phyloP scores from a whole-genome alignment of 2,888 invertebrate genomes.

The Athalia rosae region DNA sequence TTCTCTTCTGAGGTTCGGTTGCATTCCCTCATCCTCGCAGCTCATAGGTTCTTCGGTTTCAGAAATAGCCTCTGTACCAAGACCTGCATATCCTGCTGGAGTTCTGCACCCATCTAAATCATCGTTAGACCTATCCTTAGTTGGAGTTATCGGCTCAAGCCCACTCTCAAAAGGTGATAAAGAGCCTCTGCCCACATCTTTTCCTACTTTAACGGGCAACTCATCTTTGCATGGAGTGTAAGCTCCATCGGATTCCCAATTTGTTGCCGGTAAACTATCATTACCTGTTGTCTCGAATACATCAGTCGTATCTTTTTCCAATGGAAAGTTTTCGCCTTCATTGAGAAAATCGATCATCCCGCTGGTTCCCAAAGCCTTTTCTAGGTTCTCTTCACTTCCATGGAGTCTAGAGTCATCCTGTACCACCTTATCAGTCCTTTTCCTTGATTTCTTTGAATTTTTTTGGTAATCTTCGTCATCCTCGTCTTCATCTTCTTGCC shows the following conservation, averaged over 20 bases:
- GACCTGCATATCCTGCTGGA: conserved; percentile 69
- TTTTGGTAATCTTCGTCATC: conserved; percentile 51
- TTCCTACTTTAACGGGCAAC: conserved; percentile 57
- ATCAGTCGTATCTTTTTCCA: conserved; percentile 59
- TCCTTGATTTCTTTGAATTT: conserved; percentile 52
- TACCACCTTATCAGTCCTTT: conserved; percentile 35
- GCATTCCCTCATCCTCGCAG: conserved; percentile 71
- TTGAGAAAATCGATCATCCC: conserved; percentile 54
- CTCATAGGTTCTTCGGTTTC: conserved; percentile 72
- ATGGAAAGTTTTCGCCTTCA: conserved; percentile 60
- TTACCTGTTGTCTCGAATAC: not conserved
- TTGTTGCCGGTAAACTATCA: conserved; percentile 9
- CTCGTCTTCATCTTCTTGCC: conserved; percentile 47
- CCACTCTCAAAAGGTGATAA: conserved; percentile 62
- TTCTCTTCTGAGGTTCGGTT: conserved; percentile 70
- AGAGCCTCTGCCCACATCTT: conserved; percentile 50
- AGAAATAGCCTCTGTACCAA: conserved; percentile 74
- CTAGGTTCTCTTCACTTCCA: not conserved
- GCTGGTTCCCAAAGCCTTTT: conserved; percentile 21
- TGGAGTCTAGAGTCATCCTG: conserved; percentile 16
- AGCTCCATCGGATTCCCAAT: conserved; percentile 71
- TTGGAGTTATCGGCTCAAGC: conserved; percentile 70
- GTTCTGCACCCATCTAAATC: conserved; percentile 71
- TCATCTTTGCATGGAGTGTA: conserved; percentile 71
- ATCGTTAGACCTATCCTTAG: conserved; percentile 64